Percentiles rank a stretch among this genome's conserved stretches.
Conservation (phyloP, 2,797 vertebrate genomes). For the Apogon hyalosoma region DNA sequence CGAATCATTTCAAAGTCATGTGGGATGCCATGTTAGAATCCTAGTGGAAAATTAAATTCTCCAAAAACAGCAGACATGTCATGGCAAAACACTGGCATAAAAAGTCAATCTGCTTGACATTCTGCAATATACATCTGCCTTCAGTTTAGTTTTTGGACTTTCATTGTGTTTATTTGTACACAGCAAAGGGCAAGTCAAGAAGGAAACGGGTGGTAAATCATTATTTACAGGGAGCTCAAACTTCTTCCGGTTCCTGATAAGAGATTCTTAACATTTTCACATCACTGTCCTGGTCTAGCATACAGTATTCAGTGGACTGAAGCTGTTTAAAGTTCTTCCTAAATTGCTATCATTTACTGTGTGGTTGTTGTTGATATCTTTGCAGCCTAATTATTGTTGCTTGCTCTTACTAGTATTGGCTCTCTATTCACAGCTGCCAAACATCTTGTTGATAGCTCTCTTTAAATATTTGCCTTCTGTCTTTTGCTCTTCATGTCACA, state of each 20-base stretch:
- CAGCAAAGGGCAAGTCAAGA: slow-evolving; percentile 36
- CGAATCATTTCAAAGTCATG: slow-evolving; percentile 70
- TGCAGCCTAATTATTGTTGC: slow-evolving; percentile 17
- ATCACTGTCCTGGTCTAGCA: slow-evolving; percentile 56
- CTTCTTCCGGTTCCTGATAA: slow-evolving; percentile 71
- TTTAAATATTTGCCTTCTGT: slow-evolving; percentile 77
- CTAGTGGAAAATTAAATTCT: slow-evolving; percentile 56
- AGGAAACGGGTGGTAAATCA: slow-evolving; percentile 50
- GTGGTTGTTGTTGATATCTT: slow-evolving; percentile 15
- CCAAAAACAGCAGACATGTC: slow-evolving; percentile 41
- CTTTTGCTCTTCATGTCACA: slow-evolving; percentile 63
- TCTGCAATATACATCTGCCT: slow-evolving; percentile 16
- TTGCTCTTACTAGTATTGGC: slow-evolving; percentile 22
- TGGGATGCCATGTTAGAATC: slow-evolving; percentile 47
- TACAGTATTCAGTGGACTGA: slow-evolving; percentile 43
- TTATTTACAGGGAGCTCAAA: slow-evolving; percentile 70
- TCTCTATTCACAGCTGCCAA: slow-evolving; percentile 46
- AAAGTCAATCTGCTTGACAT: slow-evolving; percentile 10
- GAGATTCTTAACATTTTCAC: slow-evolving; percentile 60
- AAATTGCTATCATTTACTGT: slow-evolving; percentile 19
- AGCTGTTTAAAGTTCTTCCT: slow-evolving; percentile 46
- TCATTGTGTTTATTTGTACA: slow-evolving; percentile 45
- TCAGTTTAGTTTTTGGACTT: slow-evolving; percentile 25
- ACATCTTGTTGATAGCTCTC: slow-evolving; percentile 55
- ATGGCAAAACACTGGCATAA: slow-evolving; percentile 21